Conservation (phyloP, 1,140 invertebrate species). For the Plutomurus gul region DNA sequence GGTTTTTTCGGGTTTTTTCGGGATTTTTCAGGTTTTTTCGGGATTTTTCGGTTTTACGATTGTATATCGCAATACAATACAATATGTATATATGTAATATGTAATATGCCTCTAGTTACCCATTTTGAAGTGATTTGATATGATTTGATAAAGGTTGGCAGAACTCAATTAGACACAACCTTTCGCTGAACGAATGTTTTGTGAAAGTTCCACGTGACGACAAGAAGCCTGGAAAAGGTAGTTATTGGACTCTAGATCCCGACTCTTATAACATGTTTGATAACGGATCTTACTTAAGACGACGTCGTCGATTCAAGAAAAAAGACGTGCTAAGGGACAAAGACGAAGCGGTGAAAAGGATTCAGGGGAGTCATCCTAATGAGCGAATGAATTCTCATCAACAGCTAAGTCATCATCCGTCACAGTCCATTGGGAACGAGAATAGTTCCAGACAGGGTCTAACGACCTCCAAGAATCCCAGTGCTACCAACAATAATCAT, state of each 20-base stretch:
- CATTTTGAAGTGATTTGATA: too few species aligned
- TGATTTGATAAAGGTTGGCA: too few species aligned
- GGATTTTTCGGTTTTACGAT: too few species aligned
- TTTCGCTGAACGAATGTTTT: conserved; percentile 98
- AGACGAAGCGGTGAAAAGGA: conserved; percentile 77
- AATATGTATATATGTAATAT: too few species aligned
- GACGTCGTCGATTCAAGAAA: conserved; percentile 92
- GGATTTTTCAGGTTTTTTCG: too few species aligned
- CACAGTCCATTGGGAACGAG: conserved; percentile 37
- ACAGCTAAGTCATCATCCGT: conserved; percentile 29
- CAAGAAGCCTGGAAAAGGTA: conserved; percentile 89
- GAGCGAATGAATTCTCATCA: conserved; percentile 22
- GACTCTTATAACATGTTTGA: conserved; percentile 99
- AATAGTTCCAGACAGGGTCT: conserved; percentile 25
- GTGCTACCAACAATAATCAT: conserved; percentile 27
- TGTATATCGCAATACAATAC: too few species aligned
- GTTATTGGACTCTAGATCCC: conserved; percentile 71
- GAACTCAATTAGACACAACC: conserved; percentile 94
- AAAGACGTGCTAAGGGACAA: conserved; percentile 88
- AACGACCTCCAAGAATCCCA: conserved; percentile 27
- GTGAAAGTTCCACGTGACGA: conserved; percentile 88
- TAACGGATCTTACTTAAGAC: conserved; percentile 91
- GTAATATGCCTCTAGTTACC: too few species aligned
- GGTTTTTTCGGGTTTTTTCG: too few species aligned
- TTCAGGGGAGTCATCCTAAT: not conserved